Conservation (phyloP, 2,113 vertebrate genomes). For the Sinocyclocheilus grahami region DNA sequence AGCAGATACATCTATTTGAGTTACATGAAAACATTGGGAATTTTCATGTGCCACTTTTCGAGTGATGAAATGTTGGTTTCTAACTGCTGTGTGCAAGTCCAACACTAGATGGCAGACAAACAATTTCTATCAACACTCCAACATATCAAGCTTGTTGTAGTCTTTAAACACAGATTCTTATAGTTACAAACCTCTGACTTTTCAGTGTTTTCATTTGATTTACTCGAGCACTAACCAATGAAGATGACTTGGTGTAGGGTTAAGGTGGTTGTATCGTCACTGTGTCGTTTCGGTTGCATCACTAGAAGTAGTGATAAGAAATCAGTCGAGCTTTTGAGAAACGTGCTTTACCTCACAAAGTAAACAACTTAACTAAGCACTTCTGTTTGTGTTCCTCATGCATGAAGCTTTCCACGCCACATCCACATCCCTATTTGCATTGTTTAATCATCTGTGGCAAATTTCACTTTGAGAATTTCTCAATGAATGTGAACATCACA, state of each 20-base stretch:
- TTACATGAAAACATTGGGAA: background rate
- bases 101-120: constrained; percentile 50
- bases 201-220: background rate
- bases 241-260: background rate
- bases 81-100: background rate
- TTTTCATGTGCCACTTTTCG: background rate
- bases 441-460: background rate
- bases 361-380: constrained; percentile 10
- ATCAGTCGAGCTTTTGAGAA: background rate
- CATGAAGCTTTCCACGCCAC: background rate
- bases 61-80: no score
- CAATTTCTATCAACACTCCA: background rate
- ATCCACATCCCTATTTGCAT: background rate
- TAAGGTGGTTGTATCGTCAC: background rate
- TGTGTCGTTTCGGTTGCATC: background rate
- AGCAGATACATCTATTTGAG: background rate
- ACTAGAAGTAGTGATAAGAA: background rate
- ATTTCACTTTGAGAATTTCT: constrained; percentile 12
- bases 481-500: background rate
- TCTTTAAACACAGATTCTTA: background rate
- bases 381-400: background rate
- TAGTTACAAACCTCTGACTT: background rate
- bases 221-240: constrained; percentile 5
- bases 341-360: background rate
- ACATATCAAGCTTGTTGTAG: constrained; percentile 1